Base-by-base conservation (phyloP, 2,797 vertebrate genomes). In the Myotis pilosus region DNA sequence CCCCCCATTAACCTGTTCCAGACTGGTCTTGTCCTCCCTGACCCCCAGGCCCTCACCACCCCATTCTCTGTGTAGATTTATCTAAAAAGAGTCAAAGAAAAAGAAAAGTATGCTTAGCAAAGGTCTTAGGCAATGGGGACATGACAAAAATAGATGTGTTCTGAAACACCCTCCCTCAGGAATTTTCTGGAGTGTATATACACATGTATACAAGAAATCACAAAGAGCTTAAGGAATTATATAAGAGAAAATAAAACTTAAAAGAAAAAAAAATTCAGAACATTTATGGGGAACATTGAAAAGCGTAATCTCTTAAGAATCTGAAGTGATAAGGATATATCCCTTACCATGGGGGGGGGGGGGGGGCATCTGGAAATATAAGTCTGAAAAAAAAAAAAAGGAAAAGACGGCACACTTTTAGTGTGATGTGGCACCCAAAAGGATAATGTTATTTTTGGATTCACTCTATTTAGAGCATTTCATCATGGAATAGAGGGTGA, bases 361-460 rank as follows among this genome's bases (percentile, higher is more conserved):
- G 13, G 20, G n/a, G n/a, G n/a, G 8, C 7, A 94, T 44, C 22
- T 75, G 62, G 55, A 93, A 71, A 86, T 36, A 57, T 17, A 47
- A 93, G 25, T 57, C 62, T 57, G n/a, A 85, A 91, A 60, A 87
- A 47, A 62, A 62, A 62, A 60, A 28, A 28, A 28, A 90, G 44
- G 69, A 53, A 80, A 92, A 81, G 55, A 75, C 7, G 25, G 53
- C 10, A 81, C 19, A 55, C 72, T 80, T 91, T 93, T 72, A 83
- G 64, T 81, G 82, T 86, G 53, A 88, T 85, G 30, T 91, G 62
- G 38, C 68, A 87, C 76, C 83, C 89, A 82, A 94, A 95, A 94
- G 89, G 69, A 94, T 96, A 87, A 84, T 93, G 71, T 75, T 96
- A 95, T 95, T 97, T 97, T 96, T 76, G 79, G 85, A 75, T 74